Base-by-base conservation (phyloP, 2,797 vertebrate genomes). In the Pangasius larnaudii region DNA sequence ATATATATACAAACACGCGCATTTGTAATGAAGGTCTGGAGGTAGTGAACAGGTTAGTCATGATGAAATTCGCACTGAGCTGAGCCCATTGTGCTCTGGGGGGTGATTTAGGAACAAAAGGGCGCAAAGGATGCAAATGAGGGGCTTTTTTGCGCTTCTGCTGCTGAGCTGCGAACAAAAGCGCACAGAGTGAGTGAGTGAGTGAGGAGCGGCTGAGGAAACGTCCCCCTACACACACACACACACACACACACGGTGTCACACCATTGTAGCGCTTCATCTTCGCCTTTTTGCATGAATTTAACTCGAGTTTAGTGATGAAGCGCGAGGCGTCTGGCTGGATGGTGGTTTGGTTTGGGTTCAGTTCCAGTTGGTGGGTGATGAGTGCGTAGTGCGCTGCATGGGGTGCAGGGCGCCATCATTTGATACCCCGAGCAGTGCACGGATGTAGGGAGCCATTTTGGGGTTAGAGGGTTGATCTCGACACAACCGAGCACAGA, bases 61-160 rank as follows among this genome's bases (percentile, higher is more conserved):
- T 71, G 8, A 22, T 58, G 24, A 18, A 36, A 69, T 33, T 36
- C 79, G 6, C 51, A 6, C 11, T 16, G 19, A 6, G 71, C 33
- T 5, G 4, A 51, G 56, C 46, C 9, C 59, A 69, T 86, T 71
- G 86, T 79, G 58, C 75, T n/a, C 9, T 56, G 53, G 8, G 42
- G 27, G 86, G 33, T 87, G 86, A 58, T 0, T 89, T 90, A 89
- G 91, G 93, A 96, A 96, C 95, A 96, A 96, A 96, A 95, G 95
- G 67, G 91, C 14, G 94, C 93, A 92, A 88, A 92, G 87, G 93
- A 94, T 95, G 94, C 93, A 93, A 94, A 95, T 93, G 93, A 87
- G 86, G 90, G 90, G 58, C 86, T 89, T 80, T 80, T 63, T 81
- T 81, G 36, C 56, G 78, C 56, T 13, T 10, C 46, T 39, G 65